Evolutionary conservation across 2,113 vertebrate species (phyloP), one percentile per base, ranked within the genome.

Genomic region (Xiphophorus hellerii): DNA sequence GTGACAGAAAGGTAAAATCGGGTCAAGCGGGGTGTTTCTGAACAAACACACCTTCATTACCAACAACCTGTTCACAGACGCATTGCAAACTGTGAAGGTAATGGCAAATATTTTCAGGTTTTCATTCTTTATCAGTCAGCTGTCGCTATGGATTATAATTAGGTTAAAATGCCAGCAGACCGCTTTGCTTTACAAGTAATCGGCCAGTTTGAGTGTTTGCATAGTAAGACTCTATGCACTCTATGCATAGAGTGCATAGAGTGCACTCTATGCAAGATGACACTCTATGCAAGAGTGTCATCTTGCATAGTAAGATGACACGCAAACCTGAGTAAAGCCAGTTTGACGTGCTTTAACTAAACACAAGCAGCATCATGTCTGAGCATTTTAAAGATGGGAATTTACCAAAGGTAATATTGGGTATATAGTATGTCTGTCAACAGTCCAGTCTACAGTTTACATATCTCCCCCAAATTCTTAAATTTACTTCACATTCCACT

Each of bases 1-100:
- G 54, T 76, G 22, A 74, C 0, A 66, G 8, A 28, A 58, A 22
- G 3, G 5, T 60, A 12, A 71, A 73, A 78, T 74, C 82, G 71
- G 65, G 37, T 6, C 65, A 20, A 0, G 3, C 15, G 0, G 14
- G 85, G 84, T 88, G 76, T 84, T 37, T 81, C 90, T 87, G 68
- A 73, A 69, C 73, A 90, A 90, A 91, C 87, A 88, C 29, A 11
- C 69, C 80, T 44, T 33, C 10, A 84, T 85, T 60, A 63, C 54
- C 1, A 22, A 3, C 22, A 68, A 48, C 44, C 14, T 17, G 17
- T 20, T 20, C 44, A 48, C 17, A 48, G 5, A 20, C 15, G 44
- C 44, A 20, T 20, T 48, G 5, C 17, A 17, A 48, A 48, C 44
- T 48, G 14, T 15, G 44, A 2, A 20, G 44, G 1, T 5, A 5